Evolutionary conservation across 2,113 vertebrate species (phyloP), one percentile per base, ranked within the genome.

Genomic region (Pseudorectes ferrugineus): DNA sequence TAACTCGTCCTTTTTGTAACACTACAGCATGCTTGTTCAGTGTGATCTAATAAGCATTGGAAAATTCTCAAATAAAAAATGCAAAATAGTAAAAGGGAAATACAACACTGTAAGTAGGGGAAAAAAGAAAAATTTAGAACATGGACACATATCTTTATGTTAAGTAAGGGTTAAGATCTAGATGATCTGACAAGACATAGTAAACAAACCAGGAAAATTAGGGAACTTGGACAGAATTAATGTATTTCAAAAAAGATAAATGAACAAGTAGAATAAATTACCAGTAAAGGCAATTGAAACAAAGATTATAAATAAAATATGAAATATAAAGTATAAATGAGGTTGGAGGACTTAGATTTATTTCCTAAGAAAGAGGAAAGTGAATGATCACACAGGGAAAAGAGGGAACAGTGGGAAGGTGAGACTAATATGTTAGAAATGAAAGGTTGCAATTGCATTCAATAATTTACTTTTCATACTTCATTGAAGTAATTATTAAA

Each of bases 291-390:
- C 95, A 96, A 96, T 73, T 94, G 85, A 95, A 95, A 96, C 46
- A 96, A 95, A 96, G 74, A 91, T 62, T 85, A 95, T 96, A 95
- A 95, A 97, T 95, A 95, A 95, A 94, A 92, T 91, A 97, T 96
- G 85, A 96, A 96, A 66, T 89, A 96, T 96, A 88, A 92, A 94
- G 95, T 94, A 96, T 96, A 96, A 95, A 96, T 97, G 94, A 96
- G 88, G 28, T 83, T 85, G 43, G 87, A 94, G 89, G 91, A 79
- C 66, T 72, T 87, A 96, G 94, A 95, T 97, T 95, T 95, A 94
- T 97, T 93, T 96, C 74, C 35, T 51, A 70, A 90, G 93, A 95
- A 91, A 79, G 33, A 87, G 13, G 13, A 85, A 93, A 79, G 58
- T 77, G 58, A 92, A 75, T 62, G 81, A 92, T 82, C 67, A 70